Evolutionary conservation across 2,113 vertebrate species (phyloP).

Genomic region (Arenaria interpres): DNA sequence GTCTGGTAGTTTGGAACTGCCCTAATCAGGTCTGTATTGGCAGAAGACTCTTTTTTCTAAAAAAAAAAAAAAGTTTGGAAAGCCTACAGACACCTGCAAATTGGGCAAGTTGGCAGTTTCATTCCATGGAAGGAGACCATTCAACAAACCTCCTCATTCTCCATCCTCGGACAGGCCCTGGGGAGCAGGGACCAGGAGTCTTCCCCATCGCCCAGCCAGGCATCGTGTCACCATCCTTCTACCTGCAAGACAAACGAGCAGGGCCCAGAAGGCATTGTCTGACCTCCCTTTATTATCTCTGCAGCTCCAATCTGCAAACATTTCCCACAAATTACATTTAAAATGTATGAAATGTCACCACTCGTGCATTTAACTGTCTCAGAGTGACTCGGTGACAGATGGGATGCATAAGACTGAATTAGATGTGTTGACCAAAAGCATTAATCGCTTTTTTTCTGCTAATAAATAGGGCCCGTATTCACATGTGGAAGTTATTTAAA

Average conservation of each 20-base stretch:
- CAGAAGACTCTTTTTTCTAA: neutral
- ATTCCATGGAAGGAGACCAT: neutral
- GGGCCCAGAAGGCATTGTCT: neutral
- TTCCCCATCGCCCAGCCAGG: accelerated
- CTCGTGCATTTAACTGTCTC: neutral
- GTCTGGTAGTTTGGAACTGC: neutral
- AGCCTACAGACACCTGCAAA: neutral
- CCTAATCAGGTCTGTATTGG: accelerated
- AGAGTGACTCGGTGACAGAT: neutral
- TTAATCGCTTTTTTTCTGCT: neutral
- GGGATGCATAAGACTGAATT: neutral
- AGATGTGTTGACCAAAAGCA: neutral
- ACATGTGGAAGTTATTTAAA: slow-evolving; percentile 4
- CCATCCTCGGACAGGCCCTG: neutral
- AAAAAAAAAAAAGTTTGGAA: neutral
- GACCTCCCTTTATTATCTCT: neutral
- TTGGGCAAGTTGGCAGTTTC: accelerated
- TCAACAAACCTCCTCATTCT: accelerated
- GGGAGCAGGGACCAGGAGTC: accelerated
- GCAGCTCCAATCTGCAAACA: neutral
- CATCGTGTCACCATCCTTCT: accelerated
- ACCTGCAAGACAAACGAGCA: neutral
- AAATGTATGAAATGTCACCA: slow-evolving; percentile 6
- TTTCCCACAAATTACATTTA: neutral
- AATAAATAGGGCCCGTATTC: neutral